Evolutionary conservation across 2,888 invertebrate genomes (phyloP), one percentile per base, ranked within the genome.

Genomic region (Lucinisca nassula): DNA sequence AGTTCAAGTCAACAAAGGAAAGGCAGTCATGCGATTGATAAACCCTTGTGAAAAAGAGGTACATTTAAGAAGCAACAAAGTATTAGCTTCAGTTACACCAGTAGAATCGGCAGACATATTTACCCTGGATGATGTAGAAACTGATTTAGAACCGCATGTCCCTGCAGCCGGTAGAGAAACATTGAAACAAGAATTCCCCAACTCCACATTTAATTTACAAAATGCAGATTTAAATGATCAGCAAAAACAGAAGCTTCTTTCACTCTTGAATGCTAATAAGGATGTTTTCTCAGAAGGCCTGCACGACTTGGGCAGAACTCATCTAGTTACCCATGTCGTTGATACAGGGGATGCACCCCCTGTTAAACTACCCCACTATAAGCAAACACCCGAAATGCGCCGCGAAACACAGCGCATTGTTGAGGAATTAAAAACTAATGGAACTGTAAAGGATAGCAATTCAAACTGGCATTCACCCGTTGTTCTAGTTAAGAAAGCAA

Each of bases 381-480:
- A 78, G 51, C 82, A 79, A 74, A 84, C 49, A 21, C 89, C 85
- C 21, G 49, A 76, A 45, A 77, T 85, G 45, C 74, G 87, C 10
- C 17, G 78, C 24, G 75, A 74, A 55, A 79, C 74, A 17, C 58
- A 82, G 14, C 51, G 73, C 38, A 30, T 40, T 10, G 61, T 89
- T 30, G 14, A 77, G 24, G 70, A 85, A 49, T 76, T 87, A 82
- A 10, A 77, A 49, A 38, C 77, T 6, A 30, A 80, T 14, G 82
- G 80, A 1, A 49, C 84, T 27, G 58, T 89, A 21, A 84, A 82
- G 73, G 82, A 82, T 27, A 84, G 82, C 37, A 79, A 85, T 55
- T 82, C 79, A n/a, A 32, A 67, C 38, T 89, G 87, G 87, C 79
- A 86, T 72, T 79, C 80, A 45, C 89, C 89, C 21, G 82, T 85